A percentile compares a stretch with the other conserved stretches of the same genome.
These are phyloP conservation scores for Cryptus viduatorius DNA, from an alignment of 2,888 invertebrate genomes.

Conservation along the genomic window DNA sequence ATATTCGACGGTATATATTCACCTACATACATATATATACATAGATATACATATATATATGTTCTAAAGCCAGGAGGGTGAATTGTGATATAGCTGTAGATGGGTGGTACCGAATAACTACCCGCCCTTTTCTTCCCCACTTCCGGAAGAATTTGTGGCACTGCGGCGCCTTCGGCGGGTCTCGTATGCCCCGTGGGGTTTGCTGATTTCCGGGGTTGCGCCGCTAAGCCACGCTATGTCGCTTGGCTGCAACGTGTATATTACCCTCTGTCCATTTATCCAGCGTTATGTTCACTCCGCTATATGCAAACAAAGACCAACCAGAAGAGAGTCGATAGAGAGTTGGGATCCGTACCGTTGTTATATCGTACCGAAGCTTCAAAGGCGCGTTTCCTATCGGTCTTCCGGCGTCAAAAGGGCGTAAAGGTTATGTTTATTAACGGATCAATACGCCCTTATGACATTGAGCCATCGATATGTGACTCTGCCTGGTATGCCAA, in stretches of 20 bases:
- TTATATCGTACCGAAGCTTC: not conserved
- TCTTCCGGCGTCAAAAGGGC: no score
- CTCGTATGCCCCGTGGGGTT: constrained; percentile 59
- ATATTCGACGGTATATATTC: not conserved
- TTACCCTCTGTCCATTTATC: constrained; percentile 10
- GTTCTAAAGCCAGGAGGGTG: constrained; percentile 2
- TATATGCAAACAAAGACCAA: not conserved
- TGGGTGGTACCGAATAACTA: constrained; percentile 74
- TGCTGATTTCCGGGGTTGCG: constrained; percentile 75
- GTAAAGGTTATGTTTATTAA: no score
- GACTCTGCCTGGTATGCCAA: constrained; percentile 23
- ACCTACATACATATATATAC: not conserved
- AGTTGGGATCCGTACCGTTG: constrained; percentile 17
- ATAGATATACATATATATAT: no score
- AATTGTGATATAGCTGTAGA: constrained; percentile 11
- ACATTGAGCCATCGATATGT: not conserved
- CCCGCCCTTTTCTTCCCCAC: constrained; percentile 76
- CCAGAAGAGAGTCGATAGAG: constrained; percentile 21
- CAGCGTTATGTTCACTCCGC: not conserved
- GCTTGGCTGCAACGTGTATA: constrained; percentile 66
- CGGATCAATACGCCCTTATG: no score
- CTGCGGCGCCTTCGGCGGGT: constrained; percentile 57
- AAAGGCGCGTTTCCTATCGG: not conserved
- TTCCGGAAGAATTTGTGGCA: constrained; percentile 72
- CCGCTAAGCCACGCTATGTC: constrained; percentile 62